phyloP scores from a whole-genome alignment of 1,140 invertebrate genomes.

The Copidosoma floridanum region DNA sequence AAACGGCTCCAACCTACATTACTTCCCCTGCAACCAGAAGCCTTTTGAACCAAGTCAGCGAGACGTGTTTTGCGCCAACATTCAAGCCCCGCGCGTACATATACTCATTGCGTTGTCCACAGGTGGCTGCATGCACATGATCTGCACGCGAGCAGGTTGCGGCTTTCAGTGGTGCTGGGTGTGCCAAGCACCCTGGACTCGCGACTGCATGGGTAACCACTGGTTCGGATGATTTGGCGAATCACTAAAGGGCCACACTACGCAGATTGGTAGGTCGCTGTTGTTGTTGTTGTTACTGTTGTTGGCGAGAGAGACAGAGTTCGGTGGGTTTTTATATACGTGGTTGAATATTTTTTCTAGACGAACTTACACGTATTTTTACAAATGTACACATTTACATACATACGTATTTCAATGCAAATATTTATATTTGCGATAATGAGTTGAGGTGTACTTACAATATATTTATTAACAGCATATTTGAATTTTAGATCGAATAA shows the following conservation, averaged over 20 bases:
- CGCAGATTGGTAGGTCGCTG: not conserved
- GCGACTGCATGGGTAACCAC: slow-evolving; percentile 83
- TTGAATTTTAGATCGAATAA: too few relatives aligned
- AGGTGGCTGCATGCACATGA: slow-evolving; percentile 91
- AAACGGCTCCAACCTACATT: not conserved
- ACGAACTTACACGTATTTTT: not conserved
- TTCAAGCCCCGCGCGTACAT: too few relatives aligned
- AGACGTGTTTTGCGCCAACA: slow-evolving; percentile 3
- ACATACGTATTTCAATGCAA: too few relatives aligned
- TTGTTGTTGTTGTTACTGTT: not conserved
- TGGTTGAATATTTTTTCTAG: not conserved
- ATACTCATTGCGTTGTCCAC: slow-evolving; percentile 20
- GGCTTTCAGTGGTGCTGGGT: slow-evolving; percentile 87
- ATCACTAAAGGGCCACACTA: too few relatives aligned
- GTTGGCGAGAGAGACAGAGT: not conserved
- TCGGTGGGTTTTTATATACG: not conserved
- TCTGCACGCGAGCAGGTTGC: slow-evolving; percentile 73
- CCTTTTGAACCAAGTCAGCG: slow-evolving; percentile 1
- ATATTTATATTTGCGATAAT: too few relatives aligned
- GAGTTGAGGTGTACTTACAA: too few relatives aligned
- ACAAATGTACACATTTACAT: not conserved
- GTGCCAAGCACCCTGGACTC: slow-evolving; percentile 80
- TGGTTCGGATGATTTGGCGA: slow-evolving; percentile 72
- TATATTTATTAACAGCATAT: too few relatives aligned
- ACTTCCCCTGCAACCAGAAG: too few relatives aligned